Conservation (phyloP, 2,888 invertebrate genomes). For the Latrodectus hesperus region DNA sequence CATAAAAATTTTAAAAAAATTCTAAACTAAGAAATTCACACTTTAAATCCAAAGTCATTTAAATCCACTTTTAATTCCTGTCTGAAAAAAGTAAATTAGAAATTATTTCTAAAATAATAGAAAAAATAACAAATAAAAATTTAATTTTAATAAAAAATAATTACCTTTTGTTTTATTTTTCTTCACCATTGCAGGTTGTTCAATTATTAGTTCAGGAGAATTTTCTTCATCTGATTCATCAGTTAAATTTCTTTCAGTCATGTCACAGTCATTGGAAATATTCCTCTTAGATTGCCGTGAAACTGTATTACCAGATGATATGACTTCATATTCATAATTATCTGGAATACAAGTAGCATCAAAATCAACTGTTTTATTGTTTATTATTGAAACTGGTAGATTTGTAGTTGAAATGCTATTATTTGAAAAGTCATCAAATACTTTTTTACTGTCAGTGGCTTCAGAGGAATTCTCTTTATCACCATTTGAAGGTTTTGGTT, state of each 20-base stretch:
- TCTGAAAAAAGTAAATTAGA: too few relatives aligned
- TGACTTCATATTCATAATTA: conserved; percentile 38
- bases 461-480: not conserved
- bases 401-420: not conserved
- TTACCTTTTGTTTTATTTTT: too few relatives aligned
- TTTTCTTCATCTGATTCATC: not conserved
- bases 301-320: conserved; percentile 6
- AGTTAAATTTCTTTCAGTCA: not conserved
- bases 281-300: not conserved
- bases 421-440: not conserved
- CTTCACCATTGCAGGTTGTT: not conserved
- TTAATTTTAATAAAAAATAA: too few relatives aligned
- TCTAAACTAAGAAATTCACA: too few relatives aligned
- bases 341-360: conserved; percentile 66
- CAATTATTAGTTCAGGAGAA: not conserved
- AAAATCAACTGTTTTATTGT: conserved; percentile 27
- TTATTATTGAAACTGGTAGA: too few relatives aligned
- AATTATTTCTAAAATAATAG: too few relatives aligned
- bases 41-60: too few relatives aligned
- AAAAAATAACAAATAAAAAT: too few relatives aligned
- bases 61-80: too few relatives aligned
- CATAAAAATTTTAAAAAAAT: too few relatives aligned
- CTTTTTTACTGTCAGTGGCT: not conserved
- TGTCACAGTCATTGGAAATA: not conserved
- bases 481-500: conserved; percentile 11